Conservation (phyloP, 2,888 invertebrate species). For the Andricus curvator region DNA sequence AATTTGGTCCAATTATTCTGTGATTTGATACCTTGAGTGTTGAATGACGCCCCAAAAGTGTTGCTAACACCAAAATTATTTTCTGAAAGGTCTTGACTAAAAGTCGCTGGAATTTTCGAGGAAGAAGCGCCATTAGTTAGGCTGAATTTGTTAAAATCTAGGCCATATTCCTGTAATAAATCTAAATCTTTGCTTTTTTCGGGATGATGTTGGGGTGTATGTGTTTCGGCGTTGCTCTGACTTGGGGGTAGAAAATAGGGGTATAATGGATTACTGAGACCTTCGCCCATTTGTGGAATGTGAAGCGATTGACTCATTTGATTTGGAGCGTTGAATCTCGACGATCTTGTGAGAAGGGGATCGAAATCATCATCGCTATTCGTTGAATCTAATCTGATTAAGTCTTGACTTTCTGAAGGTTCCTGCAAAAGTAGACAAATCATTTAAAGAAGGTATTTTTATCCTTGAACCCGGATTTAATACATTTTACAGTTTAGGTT, state of each 20-base stretch:
- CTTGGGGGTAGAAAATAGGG: conserved; percentile 79
- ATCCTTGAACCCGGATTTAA: neutral
- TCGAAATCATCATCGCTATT: conserved; percentile 86
- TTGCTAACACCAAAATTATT: conserved; percentile 67
- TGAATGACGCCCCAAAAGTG: conserved; percentile 72
- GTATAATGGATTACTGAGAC: conserved; percentile 79
- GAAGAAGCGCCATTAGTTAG: conserved; percentile 69
- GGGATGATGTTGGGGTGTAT: conserved; percentile 49
- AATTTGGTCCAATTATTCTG: conserved; percentile 83
- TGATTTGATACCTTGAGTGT: conserved; percentile 77
- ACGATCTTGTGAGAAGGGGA: conserved; percentile 80
- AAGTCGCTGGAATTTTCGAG: conserved; percentile 56
- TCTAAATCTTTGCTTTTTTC: conserved; percentile 81
- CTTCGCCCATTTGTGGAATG: conserved; percentile 72
- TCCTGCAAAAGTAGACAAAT: conserved; percentile 52
- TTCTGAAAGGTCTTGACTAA: conserved; percentile 62
- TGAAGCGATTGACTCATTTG: conserved; percentile 76
- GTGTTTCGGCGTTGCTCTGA: conserved; percentile 46
- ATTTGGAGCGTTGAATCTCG: conserved; percentile 71
- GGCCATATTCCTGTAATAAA: conserved; percentile 86
- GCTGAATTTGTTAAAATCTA: conserved; percentile 83
- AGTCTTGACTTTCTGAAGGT: conserved; percentile 78
- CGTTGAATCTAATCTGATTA: conserved; percentile 84
- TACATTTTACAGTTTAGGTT: neutral
- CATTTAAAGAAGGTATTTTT: conserved; percentile 28